Percentiles rank a stretch among this genome's conserved stretches.
phyloP scores from a whole-genome alignment of 2,888 invertebrate genomes.

The Gisinianus flammeolus region DNA sequence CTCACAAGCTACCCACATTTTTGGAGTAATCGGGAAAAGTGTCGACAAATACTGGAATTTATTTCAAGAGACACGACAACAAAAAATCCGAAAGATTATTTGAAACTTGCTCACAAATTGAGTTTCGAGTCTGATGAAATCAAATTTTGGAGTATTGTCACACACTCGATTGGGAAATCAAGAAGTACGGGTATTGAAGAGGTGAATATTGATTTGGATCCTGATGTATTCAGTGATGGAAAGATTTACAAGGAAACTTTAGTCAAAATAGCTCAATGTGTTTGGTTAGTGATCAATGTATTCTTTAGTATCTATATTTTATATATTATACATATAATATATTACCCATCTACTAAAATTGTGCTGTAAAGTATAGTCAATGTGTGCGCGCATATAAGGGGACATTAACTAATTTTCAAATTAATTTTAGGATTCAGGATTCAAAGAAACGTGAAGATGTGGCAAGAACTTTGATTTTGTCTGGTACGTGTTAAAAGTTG shows the following conservation, averaged over 20 bases:
- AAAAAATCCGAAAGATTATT: background rate
- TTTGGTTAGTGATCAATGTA: slow-evolving; percentile 44
- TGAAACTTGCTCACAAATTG: background rate
- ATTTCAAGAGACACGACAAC: background rate
- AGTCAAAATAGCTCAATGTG: slow-evolving; percentile 55
- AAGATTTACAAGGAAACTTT: slow-evolving; percentile 51
- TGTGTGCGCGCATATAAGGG: too few species aligned
- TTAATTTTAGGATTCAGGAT: too few species aligned
- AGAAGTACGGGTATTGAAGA: background rate
- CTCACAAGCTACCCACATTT: slow-evolving; percentile 36
- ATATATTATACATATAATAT: too few species aligned
- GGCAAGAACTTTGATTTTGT: slow-evolving; percentile 49
- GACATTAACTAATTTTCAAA: too few species aligned
- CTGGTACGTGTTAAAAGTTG: too few species aligned
- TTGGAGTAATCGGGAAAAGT: slow-evolving; percentile 23
- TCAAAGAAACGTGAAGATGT: slow-evolving; percentile 54
- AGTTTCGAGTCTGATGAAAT: slow-evolving; percentile 47
- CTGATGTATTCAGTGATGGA: slow-evolving; percentile 41
- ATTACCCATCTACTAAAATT: too few species aligned
- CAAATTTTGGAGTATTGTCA: slow-evolving; percentile 50
- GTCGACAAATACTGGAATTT: slow-evolving; percentile 15
- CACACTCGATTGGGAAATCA: background rate
- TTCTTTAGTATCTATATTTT: too few species aligned
- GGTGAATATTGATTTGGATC: background rate
- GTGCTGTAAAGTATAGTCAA: too few species aligned